phyloP scores from a whole-genome alignment of 92 coral and sea anemone species.

The Porites rus region DNA sequence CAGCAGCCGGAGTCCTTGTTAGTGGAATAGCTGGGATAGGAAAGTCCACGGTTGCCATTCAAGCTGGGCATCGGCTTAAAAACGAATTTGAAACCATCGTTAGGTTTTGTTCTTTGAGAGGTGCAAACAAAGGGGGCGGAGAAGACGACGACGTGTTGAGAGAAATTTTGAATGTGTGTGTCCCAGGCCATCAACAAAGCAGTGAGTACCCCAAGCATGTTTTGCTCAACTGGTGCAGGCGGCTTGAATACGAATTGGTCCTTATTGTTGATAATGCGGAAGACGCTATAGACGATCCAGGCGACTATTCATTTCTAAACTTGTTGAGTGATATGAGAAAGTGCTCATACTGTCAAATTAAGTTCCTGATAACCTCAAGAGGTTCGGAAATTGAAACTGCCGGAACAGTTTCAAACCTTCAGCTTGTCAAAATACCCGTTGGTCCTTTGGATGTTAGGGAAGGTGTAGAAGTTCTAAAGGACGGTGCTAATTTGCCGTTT shows the following conservation, averaged over 20 bases:
- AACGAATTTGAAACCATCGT: background rate
- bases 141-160: background rate
- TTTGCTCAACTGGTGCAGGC: background rate
- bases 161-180: background rate
- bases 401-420: background rate
- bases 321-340: background rate
- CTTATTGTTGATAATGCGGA: background rate
- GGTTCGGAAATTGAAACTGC: background rate
- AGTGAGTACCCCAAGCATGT: background rate
- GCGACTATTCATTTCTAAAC: background rate
- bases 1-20: conserved; percentile 41
- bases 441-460: background rate
- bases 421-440: too few species aligned
- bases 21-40: conserved; percentile 46
- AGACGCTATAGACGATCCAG: background rate
- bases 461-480: background rate
- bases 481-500: background rate
- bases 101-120: too few species aligned
- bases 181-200: background rate
- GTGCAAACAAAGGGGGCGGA: too few species aligned
- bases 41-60: conserved; percentile 43
- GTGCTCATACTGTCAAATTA: background rate
- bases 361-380: background rate
- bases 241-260: background rate
- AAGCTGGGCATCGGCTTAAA: conserved; percentile 31